Evolutionary conservation across 2,888 invertebrate genomes (phyloP).

Genomic region (Drepana falcataria): DNA sequence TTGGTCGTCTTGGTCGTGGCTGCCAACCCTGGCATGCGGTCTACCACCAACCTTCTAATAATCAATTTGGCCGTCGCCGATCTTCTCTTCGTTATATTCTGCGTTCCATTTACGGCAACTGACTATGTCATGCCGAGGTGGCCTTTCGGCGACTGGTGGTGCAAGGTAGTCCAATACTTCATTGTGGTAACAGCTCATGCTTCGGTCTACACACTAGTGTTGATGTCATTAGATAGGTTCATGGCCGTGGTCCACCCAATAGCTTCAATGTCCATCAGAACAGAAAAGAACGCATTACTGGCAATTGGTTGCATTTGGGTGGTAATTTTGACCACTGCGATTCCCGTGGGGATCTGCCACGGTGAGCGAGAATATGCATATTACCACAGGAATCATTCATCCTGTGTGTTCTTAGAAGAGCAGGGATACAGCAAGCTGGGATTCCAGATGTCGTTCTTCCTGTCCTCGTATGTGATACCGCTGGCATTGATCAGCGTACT

Average conservation of each 20-base stretch:
- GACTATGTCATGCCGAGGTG: constrained; percentile 92
- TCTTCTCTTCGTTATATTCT: constrained; percentile 93
- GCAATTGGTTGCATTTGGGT: constrained; percentile 90
- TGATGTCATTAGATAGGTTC: constrained; percentile 95
- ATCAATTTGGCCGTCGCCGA: constrained; percentile 94
- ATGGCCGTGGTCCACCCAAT: constrained; percentile 96
- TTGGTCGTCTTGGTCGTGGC: constrained; percentile 93
- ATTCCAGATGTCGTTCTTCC: constrained; percentile 89
- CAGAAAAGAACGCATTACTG: constrained; percentile 87
- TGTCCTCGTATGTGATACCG: constrained; percentile 93
- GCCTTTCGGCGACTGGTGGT: constrained; percentile 95
- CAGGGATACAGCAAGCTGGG: constrained; percentile 79
- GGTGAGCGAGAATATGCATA: constrained; percentile 84
- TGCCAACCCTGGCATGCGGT: constrained; percentile 94
- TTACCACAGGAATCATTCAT: constrained; percentile 81
- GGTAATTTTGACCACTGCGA: constrained; percentile 86
- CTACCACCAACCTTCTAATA: constrained; percentile 94
- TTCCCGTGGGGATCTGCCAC: constrained; percentile 87
- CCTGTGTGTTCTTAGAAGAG: constrained; percentile 83
- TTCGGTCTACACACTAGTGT: constrained; percentile 94
- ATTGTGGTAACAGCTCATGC: constrained; percentile 95
- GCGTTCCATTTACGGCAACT: constrained; percentile 95
- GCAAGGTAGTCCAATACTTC: constrained; percentile 93
- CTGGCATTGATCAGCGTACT: constrained; percentile 90
- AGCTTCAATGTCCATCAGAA: constrained; percentile 90